Evolutionary conservation across 92 coral and sea anemone genomes (phyloP).

Genomic region (Hydrozoanthus gracilis): DNA sequence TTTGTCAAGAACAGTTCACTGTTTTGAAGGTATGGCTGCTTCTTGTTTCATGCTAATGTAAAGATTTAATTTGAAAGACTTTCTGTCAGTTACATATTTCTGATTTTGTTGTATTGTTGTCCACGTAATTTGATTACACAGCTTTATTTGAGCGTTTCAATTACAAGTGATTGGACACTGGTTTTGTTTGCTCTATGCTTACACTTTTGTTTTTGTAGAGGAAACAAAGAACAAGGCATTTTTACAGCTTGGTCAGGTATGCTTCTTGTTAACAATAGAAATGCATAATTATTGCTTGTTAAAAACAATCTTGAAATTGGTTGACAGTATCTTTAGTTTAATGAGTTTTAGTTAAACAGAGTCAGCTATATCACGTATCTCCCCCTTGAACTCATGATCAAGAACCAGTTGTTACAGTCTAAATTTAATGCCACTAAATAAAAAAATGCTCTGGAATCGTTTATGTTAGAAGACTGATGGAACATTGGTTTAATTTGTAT

Average conservation of each 20-base stretch:
- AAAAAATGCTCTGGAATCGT: no score
- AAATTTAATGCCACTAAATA: no score
- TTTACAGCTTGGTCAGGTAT: constrained; percentile 86
- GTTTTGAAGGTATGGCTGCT: constrained; percentile 62
- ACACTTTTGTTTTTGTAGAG: constrained; percentile 52
- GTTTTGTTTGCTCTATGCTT: neutral
- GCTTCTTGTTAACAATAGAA: neutral
- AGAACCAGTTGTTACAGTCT: no score
- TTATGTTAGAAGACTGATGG: no score
- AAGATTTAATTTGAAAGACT: neutral
- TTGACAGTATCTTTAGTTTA: neutral
- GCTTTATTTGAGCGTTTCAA: neutral
- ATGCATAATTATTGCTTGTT: neutral
- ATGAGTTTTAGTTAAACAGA: neutral
- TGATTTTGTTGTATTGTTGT: neutral
- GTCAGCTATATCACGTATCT: no score
- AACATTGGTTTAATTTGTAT: no score
- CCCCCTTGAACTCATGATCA: no score
- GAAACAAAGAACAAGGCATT: constrained; percentile 69
- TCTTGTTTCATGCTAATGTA: neutral
- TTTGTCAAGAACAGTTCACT: constrained; percentile 59
- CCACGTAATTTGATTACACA: neutral
- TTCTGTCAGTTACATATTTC: no score
- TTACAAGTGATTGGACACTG: neutral
- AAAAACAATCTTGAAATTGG: neutral